phyloP scores from a whole-genome alignment of 2,113 vertebrate species.

The Dendropsophus ebraccatus region DNA sequence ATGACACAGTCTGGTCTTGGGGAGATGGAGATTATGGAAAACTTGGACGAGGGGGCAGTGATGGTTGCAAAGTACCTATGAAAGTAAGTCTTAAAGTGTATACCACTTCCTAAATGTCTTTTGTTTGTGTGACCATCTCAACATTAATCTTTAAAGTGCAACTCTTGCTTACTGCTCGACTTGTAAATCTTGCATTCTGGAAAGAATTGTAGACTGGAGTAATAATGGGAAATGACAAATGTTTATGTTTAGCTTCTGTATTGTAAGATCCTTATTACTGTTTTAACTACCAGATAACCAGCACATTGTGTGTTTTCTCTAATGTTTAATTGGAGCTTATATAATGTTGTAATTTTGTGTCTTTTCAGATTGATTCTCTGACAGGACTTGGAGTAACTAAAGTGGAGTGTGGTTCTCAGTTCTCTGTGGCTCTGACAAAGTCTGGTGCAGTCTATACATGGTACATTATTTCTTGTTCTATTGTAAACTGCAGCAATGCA shows the following conservation, averaged over 20 bases:
- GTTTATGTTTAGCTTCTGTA: background rate
- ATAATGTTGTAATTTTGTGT: background rate
- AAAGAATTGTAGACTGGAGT: background rate
- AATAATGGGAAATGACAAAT: background rate
- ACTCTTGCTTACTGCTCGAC: background rate
- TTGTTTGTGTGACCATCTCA: background rate
- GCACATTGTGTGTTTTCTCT: background rate
- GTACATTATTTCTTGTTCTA: slow-evolving; percentile 69
- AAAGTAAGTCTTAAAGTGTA: slow-evolving; percentile 78
- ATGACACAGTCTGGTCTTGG: slow-evolving; percentile 99
- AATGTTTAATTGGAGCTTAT: background rate
- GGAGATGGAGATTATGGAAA: slow-evolving; percentile 98
- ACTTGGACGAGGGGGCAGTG: slow-evolving; percentile 93
- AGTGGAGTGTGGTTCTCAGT: slow-evolving; percentile 98
- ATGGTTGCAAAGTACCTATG: slow-evolving; percentile 98
- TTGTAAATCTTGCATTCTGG: background rate
- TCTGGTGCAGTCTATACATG: slow-evolving; percentile 96
- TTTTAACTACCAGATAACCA: background rate
- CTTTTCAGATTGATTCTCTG: slow-evolving; percentile 91
- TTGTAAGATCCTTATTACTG: too few relatives aligned
- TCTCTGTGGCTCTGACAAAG: slow-evolving; percentile 96
- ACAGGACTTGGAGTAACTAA: slow-evolving; percentile 95
- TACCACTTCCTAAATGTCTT: background rate
- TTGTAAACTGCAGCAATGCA: background rate
- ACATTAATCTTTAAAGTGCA: background rate